phyloP scores from a whole-genome alignment of 1,140 invertebrate species.

The Temnothorax longispinosus region DNA sequence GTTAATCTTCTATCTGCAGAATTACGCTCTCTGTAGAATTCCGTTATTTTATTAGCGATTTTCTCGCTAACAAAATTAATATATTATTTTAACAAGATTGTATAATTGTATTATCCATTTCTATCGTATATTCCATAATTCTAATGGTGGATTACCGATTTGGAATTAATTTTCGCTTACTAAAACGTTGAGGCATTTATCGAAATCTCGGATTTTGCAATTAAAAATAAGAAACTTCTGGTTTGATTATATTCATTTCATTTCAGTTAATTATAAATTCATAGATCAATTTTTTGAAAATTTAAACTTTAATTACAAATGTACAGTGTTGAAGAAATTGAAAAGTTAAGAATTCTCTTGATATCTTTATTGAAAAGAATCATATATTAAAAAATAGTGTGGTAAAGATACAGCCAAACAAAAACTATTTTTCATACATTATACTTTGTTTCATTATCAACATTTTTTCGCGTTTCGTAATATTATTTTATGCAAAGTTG shows the following conservation, averaged over 20 bases:
- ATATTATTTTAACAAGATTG: neutral
- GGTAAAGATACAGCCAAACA: neutral
- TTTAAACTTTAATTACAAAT: neutral
- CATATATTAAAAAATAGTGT: neutral
- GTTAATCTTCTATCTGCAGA: slow-evolving; percentile 29
- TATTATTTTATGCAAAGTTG: neutral
- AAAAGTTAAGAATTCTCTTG: neutral
- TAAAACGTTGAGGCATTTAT: neutral
- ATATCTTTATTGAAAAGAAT: neutral
- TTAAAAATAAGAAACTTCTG: neutral
- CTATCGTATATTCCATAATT: neutral
- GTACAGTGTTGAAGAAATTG: neutral
- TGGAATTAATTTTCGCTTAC: neutral
- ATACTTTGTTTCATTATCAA: neutral
- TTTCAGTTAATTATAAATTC: neutral
- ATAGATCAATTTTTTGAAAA: neutral
- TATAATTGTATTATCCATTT: neutral
- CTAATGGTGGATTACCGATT: neutral
- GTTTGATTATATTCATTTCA: neutral
- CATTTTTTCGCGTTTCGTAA: neutral
- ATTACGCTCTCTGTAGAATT: neutral
- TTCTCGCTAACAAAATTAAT: neutral
- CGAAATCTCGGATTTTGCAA: neutral
- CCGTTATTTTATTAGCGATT: slow-evolving; percentile 14
- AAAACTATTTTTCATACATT: neutral